phyloP scores from a whole-genome alignment of 2,888 invertebrate species.

The Eupithecia exiguata region DNA sequence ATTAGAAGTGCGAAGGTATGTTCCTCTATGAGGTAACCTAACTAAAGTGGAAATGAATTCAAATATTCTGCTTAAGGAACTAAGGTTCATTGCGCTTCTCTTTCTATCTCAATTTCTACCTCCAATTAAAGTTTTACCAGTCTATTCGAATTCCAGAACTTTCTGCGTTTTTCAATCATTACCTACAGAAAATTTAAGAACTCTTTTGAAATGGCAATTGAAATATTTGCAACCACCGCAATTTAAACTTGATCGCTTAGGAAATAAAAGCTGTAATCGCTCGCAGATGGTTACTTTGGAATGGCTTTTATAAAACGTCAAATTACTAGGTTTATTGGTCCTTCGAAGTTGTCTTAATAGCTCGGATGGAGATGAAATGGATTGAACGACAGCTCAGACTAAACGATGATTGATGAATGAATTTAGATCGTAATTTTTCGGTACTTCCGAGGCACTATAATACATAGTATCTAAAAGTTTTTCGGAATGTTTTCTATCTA shows the following conservation, averaged over 20 bases:
- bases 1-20: not conserved
- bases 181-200: not conserved
- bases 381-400: not conserved
- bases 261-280: conserved; percentile 38
- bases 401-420: not conserved
- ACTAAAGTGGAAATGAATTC: not conserved
- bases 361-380: not conserved
- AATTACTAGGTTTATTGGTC: conserved; percentile 32
- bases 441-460: not conserved
- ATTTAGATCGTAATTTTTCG: not conserved
- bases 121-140: not conserved
- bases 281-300: conserved; percentile 32
- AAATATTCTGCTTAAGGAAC: not conserved
- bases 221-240: conserved; percentile 26
- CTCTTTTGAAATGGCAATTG: conserved; percentile 6
- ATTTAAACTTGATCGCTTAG: conserved; percentile 38
- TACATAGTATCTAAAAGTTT: not conserved
- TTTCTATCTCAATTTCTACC: not conserved
- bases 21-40: not conserved
- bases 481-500: not conserved
- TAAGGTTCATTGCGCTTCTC: not conserved
- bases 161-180: not conserved
- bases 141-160: not conserved
- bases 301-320: conserved; percentile 29
- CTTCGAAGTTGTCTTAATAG: conserved; percentile 13